These are phyloP conservation scores for Acinonyx jubatus DNA, from an alignment of 2,113 vertebrate species.

Conservation along the genomic window DNA sequence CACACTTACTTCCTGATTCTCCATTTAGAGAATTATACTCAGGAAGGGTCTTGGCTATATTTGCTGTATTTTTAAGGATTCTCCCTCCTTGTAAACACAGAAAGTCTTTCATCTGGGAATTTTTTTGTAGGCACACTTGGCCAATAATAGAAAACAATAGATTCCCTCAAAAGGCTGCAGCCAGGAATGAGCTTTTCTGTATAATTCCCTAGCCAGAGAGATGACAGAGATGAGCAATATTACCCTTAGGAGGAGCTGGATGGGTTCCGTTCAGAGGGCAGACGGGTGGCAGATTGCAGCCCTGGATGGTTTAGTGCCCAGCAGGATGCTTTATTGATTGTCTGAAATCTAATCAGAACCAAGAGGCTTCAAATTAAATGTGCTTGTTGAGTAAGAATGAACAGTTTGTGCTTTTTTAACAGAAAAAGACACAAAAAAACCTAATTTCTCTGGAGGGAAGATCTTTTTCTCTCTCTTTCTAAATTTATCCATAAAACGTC, in stretches of 20 bases:
- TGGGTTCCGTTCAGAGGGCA: neutral
- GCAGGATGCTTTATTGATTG: constrained; percentile 57
- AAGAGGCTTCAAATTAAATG: constrained; percentile 74
- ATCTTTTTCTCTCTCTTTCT: neutral
- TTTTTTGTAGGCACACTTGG: constrained; percentile 31
- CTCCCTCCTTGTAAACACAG: neutral
- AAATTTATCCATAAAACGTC: neutral
- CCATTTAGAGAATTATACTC: constrained; percentile 32
- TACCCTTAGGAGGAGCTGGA: constrained; percentile 3
- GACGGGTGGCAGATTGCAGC: neutral
- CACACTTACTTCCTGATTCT: constrained; percentile 59
- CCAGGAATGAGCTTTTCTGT: neutral
- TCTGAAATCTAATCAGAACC: constrained; percentile 55
- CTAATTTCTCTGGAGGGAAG: constrained; percentile 28
- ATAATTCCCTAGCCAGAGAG: neutral
- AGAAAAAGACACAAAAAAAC: neutral
- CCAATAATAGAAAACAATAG: neutral
- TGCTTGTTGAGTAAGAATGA: constrained; percentile 51
- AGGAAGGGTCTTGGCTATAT: neutral
- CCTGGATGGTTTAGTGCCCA: constrained; percentile 33
- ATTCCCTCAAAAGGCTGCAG: neutral
- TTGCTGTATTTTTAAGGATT: neutral
- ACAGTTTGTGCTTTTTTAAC: neutral
- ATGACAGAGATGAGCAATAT: accelerated
- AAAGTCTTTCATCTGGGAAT: neutral